phyloP scores from a whole-genome alignment of 2,888 invertebrate genomes.

The Lordiphosa fenestrarum region DNA sequence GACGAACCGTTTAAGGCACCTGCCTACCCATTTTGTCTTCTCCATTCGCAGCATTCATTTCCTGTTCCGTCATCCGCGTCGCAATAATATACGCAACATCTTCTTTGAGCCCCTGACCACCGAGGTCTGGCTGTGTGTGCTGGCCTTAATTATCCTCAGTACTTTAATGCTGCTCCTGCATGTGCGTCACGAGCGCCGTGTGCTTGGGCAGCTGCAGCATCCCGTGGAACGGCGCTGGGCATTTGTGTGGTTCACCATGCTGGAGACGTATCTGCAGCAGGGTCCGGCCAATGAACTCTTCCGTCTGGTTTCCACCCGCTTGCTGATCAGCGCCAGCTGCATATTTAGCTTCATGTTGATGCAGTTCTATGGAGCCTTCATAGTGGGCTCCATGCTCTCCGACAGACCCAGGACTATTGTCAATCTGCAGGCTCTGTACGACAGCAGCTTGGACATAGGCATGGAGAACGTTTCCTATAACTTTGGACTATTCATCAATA shows the following conservation, averaged over 20 bases:
- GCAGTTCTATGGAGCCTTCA: conserved; percentile 78
- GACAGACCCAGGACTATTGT: conserved; percentile 70
- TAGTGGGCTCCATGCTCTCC: conserved; percentile 76
- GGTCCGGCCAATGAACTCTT: conserved; percentile 71
- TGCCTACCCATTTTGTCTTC: no score
- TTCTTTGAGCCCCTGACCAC: conserved; percentile 74
- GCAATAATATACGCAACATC: conserved; percentile 72
- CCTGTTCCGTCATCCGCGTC: conserved; percentile 77
- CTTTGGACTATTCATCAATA: conserved; percentile 65
- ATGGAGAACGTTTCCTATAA: conserved; percentile 77
- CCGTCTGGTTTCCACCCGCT: conserved; percentile 67
- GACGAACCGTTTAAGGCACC: conserved; percentile 23
- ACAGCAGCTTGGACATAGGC: conserved; percentile 74
- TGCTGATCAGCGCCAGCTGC: conserved; percentile 65
- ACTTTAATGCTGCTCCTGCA: conserved; percentile 59
- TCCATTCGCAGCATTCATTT: conserved; percentile 65
- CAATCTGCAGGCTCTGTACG: conserved; percentile 63
- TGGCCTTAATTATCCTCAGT: conserved; percentile 56
- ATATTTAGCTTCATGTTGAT: conserved; percentile 75
- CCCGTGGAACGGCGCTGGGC: conserved; percentile 53
- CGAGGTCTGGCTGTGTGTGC: conserved; percentile 73
- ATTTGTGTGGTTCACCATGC: conserved; percentile 69
- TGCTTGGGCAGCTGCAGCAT: neutral
- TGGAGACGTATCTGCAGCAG: conserved; percentile 76
- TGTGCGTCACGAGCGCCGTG: conserved; percentile 57